Base-by-base conservation (phyloP, 2,797 vertebrate genomes). In the Notoglanidium macrostoma region DNA sequence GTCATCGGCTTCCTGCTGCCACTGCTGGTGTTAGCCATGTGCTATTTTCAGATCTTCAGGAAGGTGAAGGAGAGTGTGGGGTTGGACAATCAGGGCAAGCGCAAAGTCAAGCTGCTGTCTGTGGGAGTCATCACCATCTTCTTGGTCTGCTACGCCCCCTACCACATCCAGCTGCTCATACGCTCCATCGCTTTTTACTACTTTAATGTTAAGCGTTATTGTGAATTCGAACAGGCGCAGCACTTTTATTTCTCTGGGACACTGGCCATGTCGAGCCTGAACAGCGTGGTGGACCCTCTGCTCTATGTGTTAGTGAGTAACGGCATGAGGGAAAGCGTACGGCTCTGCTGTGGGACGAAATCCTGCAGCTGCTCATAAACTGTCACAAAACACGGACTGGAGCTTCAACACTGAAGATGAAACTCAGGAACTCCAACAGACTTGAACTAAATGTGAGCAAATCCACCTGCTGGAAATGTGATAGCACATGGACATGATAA, bases 231-330 rank as follows among this genome's bases (percentile, higher is more conserved):
- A 83, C 77, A 93, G 35, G 26, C 5, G 0, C 88, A 93, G 83
- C 93, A 95, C 86, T 93, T 94, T 49, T 72, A 21, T 15, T 96
- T 96, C 89, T 95, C 95, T 0, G 92, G 91, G 70, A 93, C 91
- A 0, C 90, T 96, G 85, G 96, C 95, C 0, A 65, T 96, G 86
- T 95, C 95, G 89, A 96, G 95, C 90, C 90, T 96, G 55, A 96
- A 96, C 93, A 93, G 95, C 1, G 91, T 95, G 79, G 92, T 96
- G 86, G 96, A 96, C 91, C 96, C 96, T 0, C 93, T 96, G 85
- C 92, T 96, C 19, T 96, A 96, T 51, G 94, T 95, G 68, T 84
- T 96, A 85, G 94, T 94, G 89, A 96, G 96, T 88, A 94, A 96
- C 0, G 91, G 94, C 1, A 91, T 94, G 6, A 92, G 89, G 70